phyloP scores from a whole-genome alignment of 2,113 vertebrate species.

The Orcinus orca region DNA sequence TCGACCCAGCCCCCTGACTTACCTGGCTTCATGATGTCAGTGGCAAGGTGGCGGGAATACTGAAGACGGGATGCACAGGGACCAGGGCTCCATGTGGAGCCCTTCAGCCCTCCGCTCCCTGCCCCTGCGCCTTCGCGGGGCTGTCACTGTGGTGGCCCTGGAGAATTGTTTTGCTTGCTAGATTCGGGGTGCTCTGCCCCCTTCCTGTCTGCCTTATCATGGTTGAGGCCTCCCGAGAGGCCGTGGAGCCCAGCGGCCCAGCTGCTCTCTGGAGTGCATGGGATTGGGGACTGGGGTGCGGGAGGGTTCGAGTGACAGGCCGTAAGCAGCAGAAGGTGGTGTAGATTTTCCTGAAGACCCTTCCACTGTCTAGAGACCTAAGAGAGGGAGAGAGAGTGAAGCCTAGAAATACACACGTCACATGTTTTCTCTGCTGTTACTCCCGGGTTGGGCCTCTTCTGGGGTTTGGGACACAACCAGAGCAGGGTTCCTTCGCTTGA shows the following conservation, averaged over 20 bases:
- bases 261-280: slow-evolving; percentile 38
- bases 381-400: slow-evolving; percentile 59
- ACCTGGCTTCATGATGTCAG: neutral
- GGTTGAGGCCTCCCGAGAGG: neutral
- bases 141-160: neutral
- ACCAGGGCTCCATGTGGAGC: slow-evolving; percentile 58
- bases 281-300: slow-evolving; percentile 29
- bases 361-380: slow-evolving; percentile 29
- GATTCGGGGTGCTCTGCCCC: neutral
- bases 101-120: neutral
- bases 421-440: slow-evolving; percentile 46
- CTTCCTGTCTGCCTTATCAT: slow-evolving; percentile 11
- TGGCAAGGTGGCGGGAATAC: neutral
- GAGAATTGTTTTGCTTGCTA: neutral
- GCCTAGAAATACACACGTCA: slow-evolving; percentile 53
- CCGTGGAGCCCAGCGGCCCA: neutral
- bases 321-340: neutral
- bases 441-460: slow-evolving; percentile 65
- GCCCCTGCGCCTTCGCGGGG: neutral
- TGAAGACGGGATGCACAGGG: neutral
- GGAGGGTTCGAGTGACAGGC: slow-evolving; percentile 27
- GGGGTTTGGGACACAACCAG: slow-evolving; percentile 63
- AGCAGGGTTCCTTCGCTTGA: slow-evolving; percentile 56
- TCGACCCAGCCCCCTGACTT: neutral
- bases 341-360: neutral